These are phyloP conservation scores for Drosophila rubida DNA, from an alignment of 2,888 invertebrate species.

Conservation along the genomic window DNA sequence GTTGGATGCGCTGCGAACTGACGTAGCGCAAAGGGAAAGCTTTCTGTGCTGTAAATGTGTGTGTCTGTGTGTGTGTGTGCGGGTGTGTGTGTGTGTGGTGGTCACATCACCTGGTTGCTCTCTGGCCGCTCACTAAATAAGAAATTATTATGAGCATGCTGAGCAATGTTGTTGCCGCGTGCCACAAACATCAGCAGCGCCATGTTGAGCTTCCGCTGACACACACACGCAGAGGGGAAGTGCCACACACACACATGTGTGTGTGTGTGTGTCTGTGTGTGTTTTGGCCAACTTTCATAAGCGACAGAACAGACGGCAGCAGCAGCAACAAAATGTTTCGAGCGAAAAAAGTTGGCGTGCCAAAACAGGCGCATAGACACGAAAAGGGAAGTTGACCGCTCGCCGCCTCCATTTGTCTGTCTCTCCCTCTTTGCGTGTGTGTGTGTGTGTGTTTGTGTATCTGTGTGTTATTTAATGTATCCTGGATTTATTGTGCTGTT, in stretches of 20 bases:
- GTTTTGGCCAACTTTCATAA: constrained; percentile 69
- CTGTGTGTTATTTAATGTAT: constrained; percentile 80
- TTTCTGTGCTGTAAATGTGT: constrained; percentile 9
- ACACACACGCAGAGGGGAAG: constrained; percentile 50
- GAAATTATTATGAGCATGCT: constrained; percentile 76
- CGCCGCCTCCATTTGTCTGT: constrained; percentile 48
- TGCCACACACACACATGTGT: constrained; percentile 36
- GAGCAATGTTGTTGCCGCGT: constrained; percentile 38
- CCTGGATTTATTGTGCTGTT: constrained; percentile 80
- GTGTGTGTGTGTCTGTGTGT: constrained; percentile 13
- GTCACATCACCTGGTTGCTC: constrained; percentile 42
- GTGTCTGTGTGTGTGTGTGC: constrained; percentile 1
- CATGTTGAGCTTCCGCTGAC: constrained; percentile 69
- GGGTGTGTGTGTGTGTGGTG: constrained; percentile 20
- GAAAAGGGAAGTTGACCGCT: constrained; percentile 79
- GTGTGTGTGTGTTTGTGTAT: constrained; percentile 11
- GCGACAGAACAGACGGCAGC: constrained; percentile 39
- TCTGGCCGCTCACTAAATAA: constrained; percentile 67
- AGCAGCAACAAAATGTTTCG: constrained; percentile 14
- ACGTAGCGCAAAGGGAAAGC: constrained; percentile 13
- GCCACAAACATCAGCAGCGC: constrained; percentile 58
- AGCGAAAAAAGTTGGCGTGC: constrained; percentile 53
- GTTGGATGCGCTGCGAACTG: constrained; percentile 22
- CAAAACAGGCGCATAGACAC: constrained; percentile 72
- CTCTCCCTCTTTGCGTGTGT: no score